Evolutionary conservation across 2,113 vertebrate species (phyloP), one percentile per base, ranked within the genome.

Genomic region (Ictalurus furcatus): DNA sequence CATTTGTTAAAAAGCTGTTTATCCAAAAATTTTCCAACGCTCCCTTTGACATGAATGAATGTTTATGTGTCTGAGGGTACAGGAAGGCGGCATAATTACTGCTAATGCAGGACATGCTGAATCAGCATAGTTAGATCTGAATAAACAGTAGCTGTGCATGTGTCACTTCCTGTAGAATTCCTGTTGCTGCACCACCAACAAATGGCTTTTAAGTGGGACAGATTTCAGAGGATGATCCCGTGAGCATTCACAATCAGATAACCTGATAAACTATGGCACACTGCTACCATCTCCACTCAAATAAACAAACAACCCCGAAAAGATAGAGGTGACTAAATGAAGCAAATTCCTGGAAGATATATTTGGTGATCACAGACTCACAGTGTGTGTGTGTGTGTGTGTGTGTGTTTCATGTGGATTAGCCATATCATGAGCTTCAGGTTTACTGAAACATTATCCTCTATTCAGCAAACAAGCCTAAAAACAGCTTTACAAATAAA

Each of bases 391-490:
- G 56, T 28, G 4, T 40, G 40, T 40, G 40, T 40, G 30, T 63
- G 25, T 21, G 2, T 14, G 17, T n/a, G 54, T 44, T 56, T 76
- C 54, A 59, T 34, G 13, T 59, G 40, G 25, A 59, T 65, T 58
- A 63, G 28, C 58, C 30, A 13, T 4, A 19, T 59, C 69, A 61
- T 19, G 14, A 74, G 56, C 14, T 76, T 58, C 19, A 54, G 71
- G 65, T 69, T 37, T 91, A 90, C 54, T 91, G 90, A 92, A 86
- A 89, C 44, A 84, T 90, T 79, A 87, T 59, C 74, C 84, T 89
- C 89, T 85, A 91, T 92, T 91, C 91, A 87, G 76, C 73, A 89
- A 89, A 80, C 88, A 88, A 76, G 73, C 37, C 9, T 76, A 76
- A 79, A 79, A n/a, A 28, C 76, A 52, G 44, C 76, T 28, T 86